phyloP scores from a whole-genome alignment of 1,140 invertebrate species.

The Listronotus bonariensis region DNA sequence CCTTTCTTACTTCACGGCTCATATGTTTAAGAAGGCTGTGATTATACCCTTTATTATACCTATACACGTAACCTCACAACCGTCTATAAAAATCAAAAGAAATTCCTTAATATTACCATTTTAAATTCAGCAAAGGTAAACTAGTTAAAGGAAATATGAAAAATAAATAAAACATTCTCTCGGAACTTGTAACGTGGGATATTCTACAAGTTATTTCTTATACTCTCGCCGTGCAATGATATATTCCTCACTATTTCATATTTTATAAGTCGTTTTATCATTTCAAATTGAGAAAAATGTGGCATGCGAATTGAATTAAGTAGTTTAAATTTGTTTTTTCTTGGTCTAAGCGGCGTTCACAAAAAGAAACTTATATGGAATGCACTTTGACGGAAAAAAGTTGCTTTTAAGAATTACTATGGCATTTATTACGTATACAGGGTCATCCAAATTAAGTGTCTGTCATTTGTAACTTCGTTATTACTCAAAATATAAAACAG shows the following conservation, averaged over 20 bases:
- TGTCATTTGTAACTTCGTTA: too few species aligned
- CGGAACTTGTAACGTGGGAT: constrained; percentile 32
- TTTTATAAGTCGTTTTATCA: constrained; percentile 32
- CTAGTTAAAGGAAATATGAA: constrained; percentile 32
- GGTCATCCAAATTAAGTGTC: too few species aligned
- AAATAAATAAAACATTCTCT: constrained; percentile 33
- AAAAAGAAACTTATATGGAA: constrained; percentile 1
- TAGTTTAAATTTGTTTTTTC: constrained; percentile 23
- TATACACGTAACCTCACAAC: too few species aligned
- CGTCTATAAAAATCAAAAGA: background rate
- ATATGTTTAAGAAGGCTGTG: too few species aligned
- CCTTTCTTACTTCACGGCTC: too few species aligned
- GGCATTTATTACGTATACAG: too few species aligned
- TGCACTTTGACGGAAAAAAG: background rate
- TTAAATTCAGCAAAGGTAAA: constrained; percentile 23
- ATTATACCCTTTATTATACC: too few species aligned
- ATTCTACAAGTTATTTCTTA: constrained; percentile 34
- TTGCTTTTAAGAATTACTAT: background rate
- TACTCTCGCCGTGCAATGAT: constrained; percentile 25
- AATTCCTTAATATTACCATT: constrained; percentile 17
- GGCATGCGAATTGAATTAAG: constrained; percentile 21
- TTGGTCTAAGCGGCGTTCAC: background rate
- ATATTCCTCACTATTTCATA: constrained; percentile 31
- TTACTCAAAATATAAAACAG: too few species aligned
- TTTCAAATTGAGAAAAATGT: constrained; percentile 25